Evolutionary conservation across 2,113 vertebrate species (phyloP), one percentile per base, ranked within the genome.

Genomic region (Apus apus): DNA sequence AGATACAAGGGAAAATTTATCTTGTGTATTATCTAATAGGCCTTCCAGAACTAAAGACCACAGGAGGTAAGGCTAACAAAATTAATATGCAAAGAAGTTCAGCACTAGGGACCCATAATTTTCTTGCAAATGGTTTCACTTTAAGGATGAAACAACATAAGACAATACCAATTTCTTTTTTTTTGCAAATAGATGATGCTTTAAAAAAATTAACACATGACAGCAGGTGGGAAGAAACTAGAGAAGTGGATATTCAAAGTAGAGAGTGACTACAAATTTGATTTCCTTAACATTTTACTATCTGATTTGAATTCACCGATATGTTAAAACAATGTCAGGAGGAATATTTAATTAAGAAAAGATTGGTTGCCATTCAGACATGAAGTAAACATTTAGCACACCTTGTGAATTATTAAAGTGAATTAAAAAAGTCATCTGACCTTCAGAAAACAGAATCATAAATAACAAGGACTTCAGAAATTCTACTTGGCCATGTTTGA

Each of bases 1-100:
- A 98, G 85, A 98, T 97, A 97, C 89, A 95, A 97, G 95, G 79
- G 97, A 97, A 98, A 97, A 98, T 98, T 97, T 98, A 97, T 98
- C 98, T 98, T 98, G 97, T 98, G 97, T 93, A 98, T 98, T 99
- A 99, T 98, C 97, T 98, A 98, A 98, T 98, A 98, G 98, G 98
- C 98, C 98, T 98, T 98, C 97, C 97, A 98, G 97, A 98, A 98
- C 98, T 98, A 91, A 98, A 98, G 99, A 98, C 98, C 98, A 96
- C 98, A 97, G 99, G 99, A 99, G 99, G 98, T 98, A 99, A 99
- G 98, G 98, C 99, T 99, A 99, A 99, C 99, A 99, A 99, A 99
- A 99, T 99, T 99, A 99, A 99, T 99, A 99, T 99, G 98, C 99
- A 99, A 99, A 99, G 98, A 98, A 98, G 98, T 98, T 98, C 98